Conservation (phyloP, 2,797 vertebrate genomes). For the Acanthiza pusilla region DNA sequence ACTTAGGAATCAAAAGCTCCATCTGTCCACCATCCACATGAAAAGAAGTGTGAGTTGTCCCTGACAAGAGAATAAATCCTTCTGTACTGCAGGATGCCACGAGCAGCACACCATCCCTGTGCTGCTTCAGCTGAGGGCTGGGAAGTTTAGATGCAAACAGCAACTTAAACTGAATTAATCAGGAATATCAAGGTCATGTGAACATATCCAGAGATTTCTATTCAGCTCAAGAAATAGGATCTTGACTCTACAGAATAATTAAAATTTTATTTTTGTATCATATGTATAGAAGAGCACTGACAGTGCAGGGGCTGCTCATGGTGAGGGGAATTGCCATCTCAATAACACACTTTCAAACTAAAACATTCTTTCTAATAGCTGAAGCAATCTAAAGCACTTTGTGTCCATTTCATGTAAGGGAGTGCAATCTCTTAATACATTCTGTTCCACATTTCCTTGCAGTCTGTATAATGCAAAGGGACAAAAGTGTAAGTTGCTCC, state of each 20-base stretch:
- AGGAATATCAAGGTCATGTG: background rate
- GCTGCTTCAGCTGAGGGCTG: background rate
- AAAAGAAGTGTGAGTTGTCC: background rate
- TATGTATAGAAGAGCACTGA: background rate
- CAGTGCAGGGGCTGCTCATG: background rate
- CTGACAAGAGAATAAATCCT: background rate
- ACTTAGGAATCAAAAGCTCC: background rate
- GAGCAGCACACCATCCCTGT: background rate
- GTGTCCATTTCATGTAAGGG: background rate
- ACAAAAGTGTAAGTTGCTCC: background rate
- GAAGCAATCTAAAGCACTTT: background rate
- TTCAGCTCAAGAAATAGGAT: background rate
- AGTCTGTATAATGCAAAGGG: background rate
- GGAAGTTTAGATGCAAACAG: background rate
- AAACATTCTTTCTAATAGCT: background rate
- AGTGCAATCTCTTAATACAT: background rate
- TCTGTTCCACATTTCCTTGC: background rate
- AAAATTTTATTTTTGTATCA: background rate
- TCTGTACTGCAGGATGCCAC: background rate
- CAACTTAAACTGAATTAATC: background rate
- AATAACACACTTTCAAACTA: background rate
- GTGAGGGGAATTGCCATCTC: background rate
- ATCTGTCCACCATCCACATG: background rate
- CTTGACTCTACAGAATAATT: background rate
- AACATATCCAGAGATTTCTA: background rate